These are phyloP conservation scores for Psephotus haematonotus DNA, from an alignment of 2,113 vertebrate species.

Conservation along the genomic window DNA sequence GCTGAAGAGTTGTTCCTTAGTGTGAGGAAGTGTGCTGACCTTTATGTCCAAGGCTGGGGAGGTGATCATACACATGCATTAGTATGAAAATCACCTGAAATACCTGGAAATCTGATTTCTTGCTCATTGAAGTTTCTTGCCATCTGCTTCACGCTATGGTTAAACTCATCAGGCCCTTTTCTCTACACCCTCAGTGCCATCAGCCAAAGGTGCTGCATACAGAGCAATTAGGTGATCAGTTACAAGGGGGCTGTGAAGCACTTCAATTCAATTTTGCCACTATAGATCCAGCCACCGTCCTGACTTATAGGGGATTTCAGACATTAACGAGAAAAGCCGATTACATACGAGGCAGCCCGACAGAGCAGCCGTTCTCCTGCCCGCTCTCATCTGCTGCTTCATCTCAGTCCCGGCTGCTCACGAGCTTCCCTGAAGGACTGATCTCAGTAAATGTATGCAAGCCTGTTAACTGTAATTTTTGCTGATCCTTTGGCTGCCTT, in stretches of 20 bases:
- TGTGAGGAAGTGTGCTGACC: not conserved
- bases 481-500: constrained; percentile 30
- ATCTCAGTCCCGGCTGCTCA: not conserved
- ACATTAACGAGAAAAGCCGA: constrained; percentile 53
- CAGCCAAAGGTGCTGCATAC: not conserved
- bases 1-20: not conserved
- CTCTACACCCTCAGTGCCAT: not conserved
- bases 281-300: not conserved
- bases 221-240: not conserved
- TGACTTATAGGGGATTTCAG: constrained; percentile 56
- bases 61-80: not conserved
- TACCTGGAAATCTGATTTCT: not conserved
- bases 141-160: not conserved
- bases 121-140: not conserved
- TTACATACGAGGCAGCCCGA: not conserved
- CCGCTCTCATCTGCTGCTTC: constrained; percentile 23
- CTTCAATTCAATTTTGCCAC: not conserved
- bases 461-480: constrained; percentile 37
- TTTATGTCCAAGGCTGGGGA: not conserved
- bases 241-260: not conserved
- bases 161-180: not conserved
- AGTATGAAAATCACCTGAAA: not conserved
- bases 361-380: constrained; percentile 6
- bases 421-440: not conserved
- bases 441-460: constrained; percentile 36